Percentiles rank a stretch among this genome's conserved stretches.
phyloP scores from a whole-genome alignment of 2,888 invertebrate genomes.

The Mythimna loreyi region DNA sequence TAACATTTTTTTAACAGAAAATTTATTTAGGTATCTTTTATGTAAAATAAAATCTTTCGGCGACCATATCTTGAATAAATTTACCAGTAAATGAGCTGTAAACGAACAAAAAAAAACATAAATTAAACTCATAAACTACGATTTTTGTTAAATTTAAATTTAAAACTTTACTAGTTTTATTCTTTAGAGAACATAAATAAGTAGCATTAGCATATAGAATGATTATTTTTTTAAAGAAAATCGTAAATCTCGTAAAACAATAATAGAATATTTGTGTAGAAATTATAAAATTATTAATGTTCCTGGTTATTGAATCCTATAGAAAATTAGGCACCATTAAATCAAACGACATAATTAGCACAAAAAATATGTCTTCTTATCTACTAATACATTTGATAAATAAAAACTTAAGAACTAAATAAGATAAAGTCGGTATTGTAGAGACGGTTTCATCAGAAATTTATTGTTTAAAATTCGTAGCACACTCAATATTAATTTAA shows the following conservation, averaged over 20 bases:
- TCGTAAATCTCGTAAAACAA: slow-evolving; percentile 20
- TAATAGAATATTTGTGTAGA: not conserved
- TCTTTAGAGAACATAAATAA: slow-evolving; percentile 22
- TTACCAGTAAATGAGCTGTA: slow-evolving; percentile 23
- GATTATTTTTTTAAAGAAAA: slow-evolving; percentile 3
- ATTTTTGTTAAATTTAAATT: slow-evolving; percentile 17
- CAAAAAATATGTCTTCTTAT: too few relatives aligned
- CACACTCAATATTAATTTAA: too few relatives aligned
- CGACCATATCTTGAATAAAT: slow-evolving; percentile 28
- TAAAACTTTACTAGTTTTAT: slow-evolving; percentile 12
- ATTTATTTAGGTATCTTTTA: not conserved
- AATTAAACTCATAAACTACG: slow-evolving; percentile 25
- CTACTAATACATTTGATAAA: too few relatives aligned
- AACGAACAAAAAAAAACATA: slow-evolving; percentile 22
- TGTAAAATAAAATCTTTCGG: slow-evolving; percentile 10
- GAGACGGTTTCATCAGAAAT: too few relatives aligned
- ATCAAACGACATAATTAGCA: too few relatives aligned
- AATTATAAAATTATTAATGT: not conserved
- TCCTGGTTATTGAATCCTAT: slow-evolving; percentile 1
- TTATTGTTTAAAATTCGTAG: too few relatives aligned
- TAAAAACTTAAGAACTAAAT: too few relatives aligned
- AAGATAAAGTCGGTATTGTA: too few relatives aligned
- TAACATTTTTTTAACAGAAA: not conserved
- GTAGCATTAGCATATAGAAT: slow-evolving; percentile 41
- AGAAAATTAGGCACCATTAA: not conserved